Base-by-base conservation (phyloP, 2,113 vertebrate genomes). In the Burhinus oedicnemus region DNA sequence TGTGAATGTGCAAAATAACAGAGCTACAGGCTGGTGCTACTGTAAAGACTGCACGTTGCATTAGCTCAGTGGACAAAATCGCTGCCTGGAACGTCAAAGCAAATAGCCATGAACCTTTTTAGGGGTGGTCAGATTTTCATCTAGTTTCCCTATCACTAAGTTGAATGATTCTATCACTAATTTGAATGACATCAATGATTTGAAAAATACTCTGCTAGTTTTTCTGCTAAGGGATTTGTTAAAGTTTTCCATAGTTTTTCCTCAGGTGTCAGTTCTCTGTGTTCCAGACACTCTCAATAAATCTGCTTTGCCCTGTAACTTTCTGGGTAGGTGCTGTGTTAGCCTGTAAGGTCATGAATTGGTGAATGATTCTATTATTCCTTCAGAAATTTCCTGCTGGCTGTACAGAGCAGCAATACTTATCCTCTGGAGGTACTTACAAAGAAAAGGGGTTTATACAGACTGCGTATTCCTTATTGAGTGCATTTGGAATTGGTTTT, bases 341-440 rank as follows among this genome's bases (percentile, higher is more conserved):
- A 96, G 91, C 75, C 95, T 87, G 74, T 76, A 96, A 93, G 96
- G 96, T 96, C 96, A 83, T 38, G 90, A 83, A 79, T 92, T 97
- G 94, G 89, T 97, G 96, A 98, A 98, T 98, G 96, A 97, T 97
- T 94, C 92, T 95, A 89, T 97, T 98, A 97, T 97, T 97, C 91
- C 96, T 93, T 95, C 72, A 95, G 94, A 97, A 97, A 97, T 95
- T 97, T 94, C 96, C 95, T 97, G 91, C 97, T 96, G 95, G 75
- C 90, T 95, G 94, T 93, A 95, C 91, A 94, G 90, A 93, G 91
- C 90, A 94, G 93, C 81, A 82, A 20, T 86, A 89, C 93, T 92
- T 96, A 92, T 65, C 76, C 96, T 97, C 94, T 96, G 83, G 95
- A 97, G 97, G 78, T 90, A n/a, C n/a, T 93, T 88, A 80, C 9